A percentile compares a stretch with the other conserved stretches of the same genome.
phyloP scores from a whole-genome alignment of 2,888 invertebrate genomes.

The Thymelicus sylvestris region DNA sequence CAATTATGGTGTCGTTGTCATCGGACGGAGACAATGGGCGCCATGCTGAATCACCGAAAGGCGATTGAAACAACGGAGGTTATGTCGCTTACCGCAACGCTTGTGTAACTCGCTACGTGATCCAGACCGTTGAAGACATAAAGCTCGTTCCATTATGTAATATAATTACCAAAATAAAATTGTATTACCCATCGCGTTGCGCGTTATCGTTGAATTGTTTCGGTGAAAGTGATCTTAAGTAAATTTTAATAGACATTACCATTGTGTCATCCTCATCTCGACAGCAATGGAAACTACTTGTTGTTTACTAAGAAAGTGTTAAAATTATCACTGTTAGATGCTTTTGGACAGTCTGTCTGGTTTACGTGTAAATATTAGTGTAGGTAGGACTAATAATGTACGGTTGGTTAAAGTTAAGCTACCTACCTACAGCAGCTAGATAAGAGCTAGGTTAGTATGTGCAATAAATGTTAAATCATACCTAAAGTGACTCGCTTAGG shows the following conservation, averaged over 20 bases:
- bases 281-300: slow-evolving; percentile 11
- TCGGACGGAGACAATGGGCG: slow-evolving; percentile 51
- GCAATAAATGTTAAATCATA: too few species aligned
- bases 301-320: slow-evolving; percentile 12
- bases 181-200: slow-evolving; percentile 47
- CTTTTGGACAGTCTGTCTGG: neutral
- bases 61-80: slow-evolving; percentile 69
- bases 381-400: too few species aligned
- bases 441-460: too few species aligned
- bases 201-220: slow-evolving; percentile 10
- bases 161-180: slow-evolving; percentile 77
- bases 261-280: neutral
- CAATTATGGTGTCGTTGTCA: slow-evolving; percentile 56
- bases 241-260: slow-evolving; percentile 44
- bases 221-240: slow-evolving; percentile 27
- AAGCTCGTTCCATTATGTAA: slow-evolving; percentile 70
- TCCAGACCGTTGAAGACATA: slow-evolving; percentile 69
- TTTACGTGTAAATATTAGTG: neutral
- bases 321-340: slow-evolving; percentile 14
- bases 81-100: slow-evolving; percentile 54
- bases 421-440: too few species aligned
- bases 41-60: slow-evolving; percentile 64
- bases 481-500: too few species aligned
- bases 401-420: too few species aligned
- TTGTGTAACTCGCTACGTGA: slow-evolving; percentile 81